Base-by-base conservation (phyloP, 2,797 vertebrate species). In the Catostomus latipinnis region DNA sequence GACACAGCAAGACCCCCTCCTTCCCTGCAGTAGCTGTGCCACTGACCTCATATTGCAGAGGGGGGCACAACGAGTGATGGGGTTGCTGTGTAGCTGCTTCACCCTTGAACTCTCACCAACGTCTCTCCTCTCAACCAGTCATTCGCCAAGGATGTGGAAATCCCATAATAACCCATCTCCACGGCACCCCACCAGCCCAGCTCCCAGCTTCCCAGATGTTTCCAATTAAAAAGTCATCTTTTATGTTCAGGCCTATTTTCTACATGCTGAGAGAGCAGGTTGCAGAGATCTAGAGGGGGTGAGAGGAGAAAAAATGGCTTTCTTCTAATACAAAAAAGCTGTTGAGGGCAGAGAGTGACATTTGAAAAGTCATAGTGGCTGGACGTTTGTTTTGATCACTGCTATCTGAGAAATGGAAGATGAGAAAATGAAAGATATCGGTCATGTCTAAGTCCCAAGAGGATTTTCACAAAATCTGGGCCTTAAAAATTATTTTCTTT, bases 171-270 rank as follows among this genome's bases (percentile, higher is more conserved):
- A 63, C 78, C 67, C 53, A 49, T 71, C 76, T 76, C 76, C 22
- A 52, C 34, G 57, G 78, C 84, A 85, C 86, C 84, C 83, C 69
- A 63, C 74, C 43, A 75, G 61, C 11, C 52, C 52, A 52, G 57
- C 61, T 74, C 80, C 75, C 74, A 14, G 22, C 76, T 81, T 77
- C 78, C 82, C 86, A 88, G 85, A 88, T 87, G 86, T 87, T 88
- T 84, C 86, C 87, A 84, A 87, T 87, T 87, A 86, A 76, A 83
- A 87, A 70, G 76, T 76, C 73, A 74, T 81, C 82, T 82, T 81
- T 88, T 86, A 84, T 81, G 81, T 50, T 22, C 34, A 34, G 34
- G 34, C 34, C 34, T 34, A 34, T 85, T 85, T 74, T 86, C 82
- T 78, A 53, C 81, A 69, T 67, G 71, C 70, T 75, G 71, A 67